Base-by-base conservation (phyloP, 2,797 vertebrate genomes). In the Vultur gryphus region DNA sequence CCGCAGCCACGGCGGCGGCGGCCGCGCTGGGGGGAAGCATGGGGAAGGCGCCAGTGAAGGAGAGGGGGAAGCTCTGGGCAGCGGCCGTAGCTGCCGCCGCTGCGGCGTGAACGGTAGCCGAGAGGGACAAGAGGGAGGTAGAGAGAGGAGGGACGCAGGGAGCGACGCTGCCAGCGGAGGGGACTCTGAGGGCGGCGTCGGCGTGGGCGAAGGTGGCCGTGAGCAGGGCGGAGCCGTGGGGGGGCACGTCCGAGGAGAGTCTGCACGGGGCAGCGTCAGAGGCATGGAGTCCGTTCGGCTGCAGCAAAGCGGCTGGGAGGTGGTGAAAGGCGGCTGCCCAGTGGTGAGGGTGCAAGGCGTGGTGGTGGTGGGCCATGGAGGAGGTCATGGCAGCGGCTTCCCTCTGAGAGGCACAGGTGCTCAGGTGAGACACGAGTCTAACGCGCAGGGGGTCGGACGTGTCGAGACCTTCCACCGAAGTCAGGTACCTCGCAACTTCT, bases 381-480 rank as follows among this genome's bases (percentile, higher is more conserved):
- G 98, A 98, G 13, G 98, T 98, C 98, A 99, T 98, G 13, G 98
- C 98, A 1, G 98, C 98, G 0, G 99, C 98, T 93, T 99, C 99
- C 37, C 98, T 97, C 92, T 99, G 99, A 13, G 99, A 99, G 85
- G 98, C 98, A 5, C 99, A 99, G 61, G 98, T 98, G 95, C 98
- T 98, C 79, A 99, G 99, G 97, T 99, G 99, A 35, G 99, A 99
- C 59, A 99, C 98, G 5, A 99, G 98, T 29, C 99, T 98, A 84
- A 98, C 97, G 0, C 98, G 98, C 65, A 99, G 98, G 0, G 99
- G 99, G 84, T 99, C 99, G 0, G 98, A 90, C 1, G 98, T 98
- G 97, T 99, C 99, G 85, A 99, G 98, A 51, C 99, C 99, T 97
- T 99, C 99, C 97, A 99, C 98, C 0, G 98, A 98, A 78, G 98